Evolutionary conservation across 2,113 vertebrate genomes (phyloP).

Genomic region (Antigone vipio): DNA sequence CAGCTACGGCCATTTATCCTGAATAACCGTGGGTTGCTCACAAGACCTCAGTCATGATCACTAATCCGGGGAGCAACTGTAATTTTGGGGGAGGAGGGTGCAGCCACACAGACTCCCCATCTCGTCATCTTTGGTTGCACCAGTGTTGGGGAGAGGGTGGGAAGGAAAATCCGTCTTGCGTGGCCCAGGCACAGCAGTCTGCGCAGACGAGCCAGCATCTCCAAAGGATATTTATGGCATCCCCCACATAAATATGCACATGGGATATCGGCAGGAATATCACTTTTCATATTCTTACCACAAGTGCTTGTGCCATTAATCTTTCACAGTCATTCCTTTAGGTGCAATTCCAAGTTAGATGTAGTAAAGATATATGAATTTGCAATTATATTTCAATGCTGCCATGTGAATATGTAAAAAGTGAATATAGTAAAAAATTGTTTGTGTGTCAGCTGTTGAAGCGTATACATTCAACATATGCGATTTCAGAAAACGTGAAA

Average conservation of each 20-base stretch:
- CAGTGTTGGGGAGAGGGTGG: accelerated
- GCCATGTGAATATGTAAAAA: not conserved
- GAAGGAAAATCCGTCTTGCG: accelerated
- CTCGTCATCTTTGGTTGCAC: not conserved
- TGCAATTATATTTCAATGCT: not conserved
- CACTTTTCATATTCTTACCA: not conserved
- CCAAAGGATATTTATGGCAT: not conserved
- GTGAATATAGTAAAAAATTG: not conserved
- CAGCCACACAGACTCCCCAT: not conserved
- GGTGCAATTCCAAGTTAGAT: not conserved
- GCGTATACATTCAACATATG: accelerated
- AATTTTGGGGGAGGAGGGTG: not conserved
- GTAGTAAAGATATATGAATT: not conserved
- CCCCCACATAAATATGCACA: not conserved
- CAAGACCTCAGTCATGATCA: not conserved
- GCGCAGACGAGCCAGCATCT: not conserved
- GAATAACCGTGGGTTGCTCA: too few relatives aligned
- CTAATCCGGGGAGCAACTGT: not conserved
- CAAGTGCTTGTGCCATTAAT: not conserved
- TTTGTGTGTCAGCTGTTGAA: not conserved
- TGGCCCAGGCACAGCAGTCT: not conserved
- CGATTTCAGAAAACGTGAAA: not conserved
- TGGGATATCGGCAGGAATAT: not conserved
- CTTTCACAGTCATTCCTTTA: not conserved
- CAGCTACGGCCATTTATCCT: too few relatives aligned